Conservation (phyloP, 2,797 vertebrate genomes). For the Octomys mimax region DNA sequence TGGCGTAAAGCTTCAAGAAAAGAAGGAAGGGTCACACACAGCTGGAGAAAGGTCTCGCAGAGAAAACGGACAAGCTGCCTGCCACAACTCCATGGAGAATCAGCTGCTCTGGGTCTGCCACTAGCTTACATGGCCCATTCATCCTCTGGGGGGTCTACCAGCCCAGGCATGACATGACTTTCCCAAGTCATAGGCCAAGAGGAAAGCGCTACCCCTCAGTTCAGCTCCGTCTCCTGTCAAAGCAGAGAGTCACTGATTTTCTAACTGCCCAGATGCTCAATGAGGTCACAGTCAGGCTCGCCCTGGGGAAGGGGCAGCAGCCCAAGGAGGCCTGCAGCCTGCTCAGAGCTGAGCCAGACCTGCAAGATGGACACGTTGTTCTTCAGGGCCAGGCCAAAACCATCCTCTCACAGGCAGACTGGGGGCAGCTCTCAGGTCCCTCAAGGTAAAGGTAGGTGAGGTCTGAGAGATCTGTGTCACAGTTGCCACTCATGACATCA, state of each 20-base stretch:
- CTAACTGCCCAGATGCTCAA: not conserved
- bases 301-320: not conserved
- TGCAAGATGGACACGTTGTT: not conserved
- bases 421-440: not conserved
- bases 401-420: not conserved
- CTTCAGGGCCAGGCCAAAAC: not conserved
- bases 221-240: not conserved
- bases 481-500: not conserved
- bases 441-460: no score
- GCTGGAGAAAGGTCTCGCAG: not conserved
- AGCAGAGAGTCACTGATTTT: not conserved
- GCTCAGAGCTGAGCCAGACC: not conserved
- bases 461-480: not conserved
- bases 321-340: fast-evolving
- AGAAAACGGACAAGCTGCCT: not conserved
- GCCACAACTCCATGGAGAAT: fast-evolving
- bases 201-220: not conserved
- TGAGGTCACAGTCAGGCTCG: not conserved
- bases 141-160: not conserved
- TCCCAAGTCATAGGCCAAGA: not conserved
- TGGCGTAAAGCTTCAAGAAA: not conserved
- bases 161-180: not conserved
- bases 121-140: not conserved
- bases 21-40: no score
- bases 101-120: not conserved